phyloP scores from a whole-genome alignment of 2,888 invertebrate species.

The Cheilosia variabilis region DNA sequence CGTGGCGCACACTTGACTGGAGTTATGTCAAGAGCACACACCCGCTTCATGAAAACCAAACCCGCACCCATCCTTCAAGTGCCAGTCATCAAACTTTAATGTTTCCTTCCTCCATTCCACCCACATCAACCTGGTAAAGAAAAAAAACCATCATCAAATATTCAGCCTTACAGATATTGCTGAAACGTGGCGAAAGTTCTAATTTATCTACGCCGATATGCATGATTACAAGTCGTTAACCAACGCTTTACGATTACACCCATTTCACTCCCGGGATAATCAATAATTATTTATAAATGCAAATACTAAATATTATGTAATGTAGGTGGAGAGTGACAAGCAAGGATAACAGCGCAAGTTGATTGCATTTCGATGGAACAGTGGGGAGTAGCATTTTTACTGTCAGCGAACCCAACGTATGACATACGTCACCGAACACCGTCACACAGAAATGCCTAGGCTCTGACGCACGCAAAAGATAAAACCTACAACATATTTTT shows the following conservation, averaged over 20 bases:
- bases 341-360: neutral
- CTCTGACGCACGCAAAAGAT: constrained; percentile 13
- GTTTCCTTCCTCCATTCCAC: constrained; percentile 6
- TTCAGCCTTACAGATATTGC: constrained; percentile 35
- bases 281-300: constrained; percentile 27
- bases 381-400: constrained; percentile 10
- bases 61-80: neutral
- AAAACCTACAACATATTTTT: constrained; percentile 8
- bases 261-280: constrained; percentile 42
- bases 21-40: neutral
- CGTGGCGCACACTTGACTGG: neutral
- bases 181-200: constrained; percentile 41
- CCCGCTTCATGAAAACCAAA: neutral
- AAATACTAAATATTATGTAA: neutral
- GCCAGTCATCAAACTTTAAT: constrained; percentile 18
- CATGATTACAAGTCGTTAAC: constrained; percentile 50
- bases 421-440: constrained; percentile 17
- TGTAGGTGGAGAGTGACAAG: neutral
- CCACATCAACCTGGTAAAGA: neutral
- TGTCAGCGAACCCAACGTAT: constrained; percentile 19
- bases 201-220: constrained; percentile 48
- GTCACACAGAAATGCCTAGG: constrained; percentile 17
- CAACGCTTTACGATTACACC: constrained; percentile 42
- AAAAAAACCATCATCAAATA: constrained; percentile 21
- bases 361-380: constrained; percentile 42